phyloP scores from a whole-genome alignment of 1,140 invertebrate genomes.

The Druon quercuslanigerum region DNA sequence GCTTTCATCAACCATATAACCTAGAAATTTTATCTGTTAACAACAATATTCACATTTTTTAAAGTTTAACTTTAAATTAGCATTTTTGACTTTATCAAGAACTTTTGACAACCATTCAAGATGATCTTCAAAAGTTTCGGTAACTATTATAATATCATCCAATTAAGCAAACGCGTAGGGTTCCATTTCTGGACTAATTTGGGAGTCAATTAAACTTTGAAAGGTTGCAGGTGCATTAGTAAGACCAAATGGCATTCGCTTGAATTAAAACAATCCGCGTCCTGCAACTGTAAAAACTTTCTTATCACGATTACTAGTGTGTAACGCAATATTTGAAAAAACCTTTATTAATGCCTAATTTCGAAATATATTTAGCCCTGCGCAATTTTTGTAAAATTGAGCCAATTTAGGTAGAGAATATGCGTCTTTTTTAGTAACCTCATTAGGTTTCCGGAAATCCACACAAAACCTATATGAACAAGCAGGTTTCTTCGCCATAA shows the following conservation, averaged over 20 bases:
- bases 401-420: too few species aligned
- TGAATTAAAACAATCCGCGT: conserved; percentile 55
- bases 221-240: conserved; percentile 38
- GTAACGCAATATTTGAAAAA: conserved; percentile 32
- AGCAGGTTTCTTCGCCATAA: conserved; percentile 20
- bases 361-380: conserved; percentile 3
- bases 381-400: conserved; percentile 2
- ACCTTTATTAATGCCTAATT: conserved; percentile 30
- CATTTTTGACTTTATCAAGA: neutral
- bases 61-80: conserved; percentile 14
- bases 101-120: conserved; percentile 49
- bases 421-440: too few species aligned
- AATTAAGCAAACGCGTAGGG: conserved; percentile 53
- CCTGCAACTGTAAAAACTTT: conserved; percentile 53
- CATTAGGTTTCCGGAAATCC: too few species aligned
- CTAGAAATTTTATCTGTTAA: neutral
- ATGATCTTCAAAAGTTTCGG: conserved; percentile 57
- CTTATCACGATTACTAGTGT: conserved; percentile 35
- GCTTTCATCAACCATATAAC: conserved; percentile 15
- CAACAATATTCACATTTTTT: conserved; percentile 20
- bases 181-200: conserved; percentile 6
- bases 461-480: neutral
- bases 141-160: conserved; percentile 64
- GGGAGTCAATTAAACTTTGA: too few species aligned
- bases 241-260: conserved; percentile 55